These are phyloP conservation scores for Holothuria leucospilota DNA, from an alignment of 53 echinoderm and acorn worm genomes.

Conservation along the genomic window DNA sequence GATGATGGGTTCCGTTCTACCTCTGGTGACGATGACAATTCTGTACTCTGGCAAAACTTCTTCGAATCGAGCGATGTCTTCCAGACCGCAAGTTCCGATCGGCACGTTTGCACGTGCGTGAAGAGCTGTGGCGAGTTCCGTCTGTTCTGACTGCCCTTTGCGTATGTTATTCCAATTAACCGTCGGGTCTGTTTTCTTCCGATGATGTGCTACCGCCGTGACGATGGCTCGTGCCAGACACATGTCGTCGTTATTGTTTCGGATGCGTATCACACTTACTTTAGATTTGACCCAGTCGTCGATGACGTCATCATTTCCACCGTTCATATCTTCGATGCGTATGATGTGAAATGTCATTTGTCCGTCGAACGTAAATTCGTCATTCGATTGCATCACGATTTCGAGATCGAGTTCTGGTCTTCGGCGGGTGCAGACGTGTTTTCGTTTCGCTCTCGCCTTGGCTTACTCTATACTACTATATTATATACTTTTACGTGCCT, in stretches of 20 bases:
- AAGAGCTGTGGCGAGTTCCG: neutral
- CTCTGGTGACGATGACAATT: slow-evolving; percentile 13
- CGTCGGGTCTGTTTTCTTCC: neutral
- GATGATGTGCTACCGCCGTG: slow-evolving; percentile 18
- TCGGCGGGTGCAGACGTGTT: too few species aligned
- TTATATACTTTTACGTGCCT: too few species aligned
- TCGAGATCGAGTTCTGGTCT: too few species aligned
- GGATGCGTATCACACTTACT: neutral
- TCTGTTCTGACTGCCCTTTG: neutral
- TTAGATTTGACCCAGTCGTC: neutral
- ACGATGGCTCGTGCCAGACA: slow-evolving; percentile 54
- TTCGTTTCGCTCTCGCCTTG: too few species aligned
- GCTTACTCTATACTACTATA: too few species aligned
- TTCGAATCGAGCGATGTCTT: slow-evolving; percentile 2
- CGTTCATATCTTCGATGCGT: neutral
- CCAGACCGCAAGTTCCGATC: slow-evolving; percentile 10
- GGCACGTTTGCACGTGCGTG: neutral
- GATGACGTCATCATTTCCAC: neutral
- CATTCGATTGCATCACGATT: slow-evolving; percentile 21
- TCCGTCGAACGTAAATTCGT: neutral
- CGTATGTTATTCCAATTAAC: slow-evolving; percentile 28
- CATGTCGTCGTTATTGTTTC: neutral
- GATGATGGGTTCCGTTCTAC: neutral
- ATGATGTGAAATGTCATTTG: neutral
- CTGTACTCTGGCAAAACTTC: slow-evolving; percentile 3